These are phyloP conservation scores for Macrocentrus cingulum DNA, from an alignment of 1,140 invertebrate species.

Conservation along the genomic window DNA sequence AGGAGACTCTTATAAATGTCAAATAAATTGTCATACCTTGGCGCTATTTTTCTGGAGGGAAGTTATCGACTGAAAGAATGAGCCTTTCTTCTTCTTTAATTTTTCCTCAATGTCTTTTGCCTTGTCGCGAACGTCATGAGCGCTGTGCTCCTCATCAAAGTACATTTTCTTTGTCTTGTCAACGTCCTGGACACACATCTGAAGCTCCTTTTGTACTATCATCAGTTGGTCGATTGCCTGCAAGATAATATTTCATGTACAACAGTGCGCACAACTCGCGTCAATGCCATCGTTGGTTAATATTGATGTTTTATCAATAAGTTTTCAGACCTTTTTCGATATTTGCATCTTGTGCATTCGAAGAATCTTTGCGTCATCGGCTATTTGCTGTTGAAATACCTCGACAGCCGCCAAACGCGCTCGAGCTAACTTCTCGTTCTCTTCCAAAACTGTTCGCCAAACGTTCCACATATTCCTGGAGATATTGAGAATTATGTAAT, in stretches of 20 bases:
- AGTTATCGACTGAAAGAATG: slow-evolving; percentile 94
- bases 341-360: slow-evolving; percentile 81
- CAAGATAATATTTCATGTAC: slow-evolving; percentile 33
- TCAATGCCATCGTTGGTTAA: not conserved
- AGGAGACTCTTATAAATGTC: not conserved
- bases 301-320: no score
- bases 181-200: slow-evolving; percentile 83
- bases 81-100: slow-evolving; percentile 95
- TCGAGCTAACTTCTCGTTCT: slow-evolving; percentile 91
- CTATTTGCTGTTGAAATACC: slow-evolving; percentile 91
- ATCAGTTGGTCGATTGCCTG: slow-evolving; percentile 83
- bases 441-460: slow-evolving; percentile 91
- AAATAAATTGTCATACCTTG: slow-evolving; percentile 70
- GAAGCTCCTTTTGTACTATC: slow-evolving; percentile 87
- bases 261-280: no score
- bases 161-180: slow-evolving; percentile 95
- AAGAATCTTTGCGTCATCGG: slow-evolving; percentile 87
- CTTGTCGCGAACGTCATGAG: slow-evolving; percentile 92
- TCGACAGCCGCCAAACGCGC: slow-evolving; percentile 88
- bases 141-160: slow-evolving; percentile 92
- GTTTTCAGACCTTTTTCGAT: slow-evolving; percentile 90
- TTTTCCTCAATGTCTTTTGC: slow-evolving; percentile 95
- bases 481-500: slow-evolving; percentile 28
- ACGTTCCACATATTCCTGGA: slow-evolving; percentile 94
- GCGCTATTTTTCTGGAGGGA: slow-evolving; percentile 94